Evolutionary conservation across 2,888 invertebrate species (phyloP).

Genomic region (Alviniconcha strummeri): DNA sequence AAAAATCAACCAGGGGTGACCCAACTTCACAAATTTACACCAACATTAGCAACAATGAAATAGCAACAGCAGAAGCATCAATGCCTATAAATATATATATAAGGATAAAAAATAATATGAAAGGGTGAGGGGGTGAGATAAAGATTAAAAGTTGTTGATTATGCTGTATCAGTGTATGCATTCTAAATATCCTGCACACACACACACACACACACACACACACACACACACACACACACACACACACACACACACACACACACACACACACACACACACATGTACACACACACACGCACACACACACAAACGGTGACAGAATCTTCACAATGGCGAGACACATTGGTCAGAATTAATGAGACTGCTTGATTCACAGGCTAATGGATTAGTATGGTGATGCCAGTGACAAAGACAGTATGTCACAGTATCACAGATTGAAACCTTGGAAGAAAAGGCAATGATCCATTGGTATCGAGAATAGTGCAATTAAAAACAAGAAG

Average conservation of each 20-base stretch:
- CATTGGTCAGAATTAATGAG: no score
- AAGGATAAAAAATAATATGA: not conserved
- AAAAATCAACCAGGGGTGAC: no score
- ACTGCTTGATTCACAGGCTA: no score
- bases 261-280: not conserved
- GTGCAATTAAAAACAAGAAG: no score
- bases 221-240: not conserved
- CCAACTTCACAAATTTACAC: not conserved
- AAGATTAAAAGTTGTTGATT: not conserved
- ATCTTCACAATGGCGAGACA: no score
- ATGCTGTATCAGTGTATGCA: not conserved
- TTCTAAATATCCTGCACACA: not conserved
- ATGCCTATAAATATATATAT: not conserved
- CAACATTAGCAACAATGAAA: not conserved
- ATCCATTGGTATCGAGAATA: no score
- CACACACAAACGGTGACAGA: not conserved
- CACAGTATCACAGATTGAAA: no score
- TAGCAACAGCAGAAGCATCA: not conserved
- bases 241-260: not conserved
- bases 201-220: not conserved
- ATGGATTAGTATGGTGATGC: no score
- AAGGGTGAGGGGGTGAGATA: not conserved
- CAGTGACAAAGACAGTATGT: no score
- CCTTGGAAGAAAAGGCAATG: no score
- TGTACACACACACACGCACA: not conserved